Base-by-base conservation (phyloP, 1,140 invertebrate genomes). In the Brachionus sp. region DNA sequence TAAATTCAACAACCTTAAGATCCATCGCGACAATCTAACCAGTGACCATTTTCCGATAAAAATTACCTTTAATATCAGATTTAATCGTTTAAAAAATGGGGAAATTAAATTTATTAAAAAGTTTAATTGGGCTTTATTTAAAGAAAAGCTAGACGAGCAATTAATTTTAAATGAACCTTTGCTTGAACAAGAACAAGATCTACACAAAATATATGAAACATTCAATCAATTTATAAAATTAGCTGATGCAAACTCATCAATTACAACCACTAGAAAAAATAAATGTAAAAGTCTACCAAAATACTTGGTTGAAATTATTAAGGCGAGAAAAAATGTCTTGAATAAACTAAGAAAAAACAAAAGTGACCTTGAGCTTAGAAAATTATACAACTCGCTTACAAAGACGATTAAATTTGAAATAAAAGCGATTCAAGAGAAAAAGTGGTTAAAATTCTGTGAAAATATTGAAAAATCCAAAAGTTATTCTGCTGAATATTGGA, bases 41-140 rank as follows among this genome's bases (percentile, higher is more conserved):
- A 66, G 62, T 66, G 62, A 66, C 12, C 62, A 66, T 29, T 66
- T 66, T 29, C 25, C 25, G 12, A 66, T 66, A 66, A 66, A 66
- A 66, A 12, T 29, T 25, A 66, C 16, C 29, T 66, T 66, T 29
- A 23, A 29, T 25, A 66, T 66, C 12, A 12, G 12, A 12, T 25
- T 29, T 12, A 12, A 25, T 12, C 19, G 29, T 25, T 25, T 25
- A 23, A 23, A 66, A 66, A 29, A 25, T 25, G 19, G 29, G 29
- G 29, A 23, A 25, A 66, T 25, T 25, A 66, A 23, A 66, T 44
- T 44, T 44, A 66, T 66, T 12, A 66, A 66, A 29, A 66, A 29
- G 25, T 12, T 33, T 2, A 29, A 66, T 25, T 66, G 62, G 62
- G 25, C 62, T 25, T 23, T 12, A 1, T 66, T 66, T 29, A 66